Base-by-base conservation (phyloP, 2,888 invertebrate species). In the Dilophus febrilis region DNA sequence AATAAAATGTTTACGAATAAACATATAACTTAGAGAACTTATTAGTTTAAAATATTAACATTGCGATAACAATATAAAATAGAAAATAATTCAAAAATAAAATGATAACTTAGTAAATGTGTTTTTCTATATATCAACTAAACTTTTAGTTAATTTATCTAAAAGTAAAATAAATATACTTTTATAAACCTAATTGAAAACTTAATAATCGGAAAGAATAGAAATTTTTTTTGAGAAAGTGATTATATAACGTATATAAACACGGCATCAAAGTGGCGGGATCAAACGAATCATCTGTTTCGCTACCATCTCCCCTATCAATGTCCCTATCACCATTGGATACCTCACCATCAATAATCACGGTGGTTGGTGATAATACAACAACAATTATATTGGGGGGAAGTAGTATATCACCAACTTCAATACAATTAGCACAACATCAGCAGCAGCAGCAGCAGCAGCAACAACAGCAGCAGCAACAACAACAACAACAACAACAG, bases 191-290 rank as follows among this genome's bases (percentile, higher is more conserved):
- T n/a, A n/a, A n/a, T n/a, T n/a, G n/a, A n/a, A n/a, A n/a, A n/a
- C n/a, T n/a, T n/a, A n/a, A n/a, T 6, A 10, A 14, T 17, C 17
- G 12, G 12, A 14, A n/a, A 17, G 35, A 19, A 22, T 3, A 28
- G 8, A 10, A 11, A 8, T 28, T 28, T 35, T 35, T 5, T 26
- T 11, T 19, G 33, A 12, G 22, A 38, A 26, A 22, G 22, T 29
- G 19, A 14, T 26, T 27, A 40, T 38, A 40, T 38, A 36, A 42
- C 38, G 29, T 28, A 35, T 32, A 46, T 35, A 43, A 26, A 36
- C 26, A 38, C 22, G 22, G 22, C 27, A 41, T 48, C 49, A 49
- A 49, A 49, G 50, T 50, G 50, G 50, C 50, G 50, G 44, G 48
- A 45, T 44, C 47, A 37, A 48, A 41, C 37, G 48, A 43, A 44